Evolutionary conservation across 2,888 invertebrate genomes (phyloP), one percentile per base, ranked within the genome.

Genomic region (Apamea anceps): DNA sequence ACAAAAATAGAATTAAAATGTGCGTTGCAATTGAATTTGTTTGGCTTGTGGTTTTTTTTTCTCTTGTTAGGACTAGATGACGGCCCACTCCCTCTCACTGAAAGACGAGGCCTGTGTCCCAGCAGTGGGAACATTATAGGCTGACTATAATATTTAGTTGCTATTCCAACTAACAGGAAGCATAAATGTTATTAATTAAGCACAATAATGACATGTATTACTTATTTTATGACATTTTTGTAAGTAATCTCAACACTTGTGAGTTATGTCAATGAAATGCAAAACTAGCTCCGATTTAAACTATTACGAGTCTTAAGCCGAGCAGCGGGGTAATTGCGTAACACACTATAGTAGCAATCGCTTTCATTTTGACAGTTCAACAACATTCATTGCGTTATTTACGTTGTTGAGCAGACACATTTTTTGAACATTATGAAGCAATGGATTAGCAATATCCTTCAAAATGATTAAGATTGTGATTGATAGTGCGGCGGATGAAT

Each of bases 231-330:
- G 54, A 37, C 25, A 67, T 48, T 48, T 48, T 68, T 45, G 10
- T 70, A 18, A 32, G 7, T 32, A 32, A 70, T 48, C 7, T 21
- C 7, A 48, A 48, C 25, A 10, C 3, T 65, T 32, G 6, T 10
- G 48, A 70, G 37, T n/a, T 10, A 25, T 25, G 54, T 15, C 71
- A 72, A 37, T 18, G 18, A 48, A 48, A 48, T 18, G 4, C 18
- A 32, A 25, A 67, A 75, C 75, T 25, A 45, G 28, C 28, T 74
- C 75, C 37, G 25, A 45, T 57, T 62, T 72, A 37, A 60, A n/a
- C 57, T 37, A 10, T 70, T 15, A 32, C 25, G 8, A 10, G 32
- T 15, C 25, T 8, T 8, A 4, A 70, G 15, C 51, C 2, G 32
- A 70, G 25, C 5, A 54, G 21, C 21, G 21, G 51, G 51, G 54